These are phyloP conservation scores for Apis florea DNA, from an alignment of 1,140 invertebrate genomes.

Conservation along the genomic window DNA sequence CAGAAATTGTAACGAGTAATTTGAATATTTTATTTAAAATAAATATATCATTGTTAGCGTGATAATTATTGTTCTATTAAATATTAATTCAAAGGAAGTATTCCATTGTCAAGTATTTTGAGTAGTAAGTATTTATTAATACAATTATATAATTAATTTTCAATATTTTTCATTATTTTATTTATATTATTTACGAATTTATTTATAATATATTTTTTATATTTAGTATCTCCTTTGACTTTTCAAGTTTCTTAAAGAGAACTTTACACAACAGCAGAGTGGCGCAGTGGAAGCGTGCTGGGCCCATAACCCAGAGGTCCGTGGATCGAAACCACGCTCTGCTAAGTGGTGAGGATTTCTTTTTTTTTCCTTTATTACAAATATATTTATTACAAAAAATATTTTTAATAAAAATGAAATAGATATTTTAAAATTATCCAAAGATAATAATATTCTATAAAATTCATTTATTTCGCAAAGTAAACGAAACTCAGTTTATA, in stretches of 20 bases:
- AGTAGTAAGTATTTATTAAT: no score
- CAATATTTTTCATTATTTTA: background rate
- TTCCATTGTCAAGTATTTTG: background rate
- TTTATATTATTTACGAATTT: background rate
- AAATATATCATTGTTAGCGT: no score
- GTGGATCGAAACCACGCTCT: conserved; percentile 98
- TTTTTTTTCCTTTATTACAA: conserved; percentile 51
- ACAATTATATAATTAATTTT: background rate
- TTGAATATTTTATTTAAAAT: background rate
- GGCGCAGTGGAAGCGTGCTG: conserved; percentile 99
- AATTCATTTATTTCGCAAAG: background rate
- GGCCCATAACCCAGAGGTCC: conserved; percentile 99
- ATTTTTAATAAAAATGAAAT: background rate
- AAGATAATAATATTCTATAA: no score
- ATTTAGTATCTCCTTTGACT: fast-evolving
- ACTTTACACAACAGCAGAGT: conserved; percentile 84
- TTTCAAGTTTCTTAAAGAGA: background rate
- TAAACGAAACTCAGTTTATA: background rate
- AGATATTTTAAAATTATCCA: background rate
- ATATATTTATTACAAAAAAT: background rate
- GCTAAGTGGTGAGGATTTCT: conserved; percentile 81
- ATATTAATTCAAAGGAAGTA: background rate
- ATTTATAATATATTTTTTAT: background rate
- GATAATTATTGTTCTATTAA: background rate
- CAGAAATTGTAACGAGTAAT: background rate